phyloP scores from a whole-genome alignment of 2,113 vertebrate genomes.

The Pelobates fuscus region DNA sequence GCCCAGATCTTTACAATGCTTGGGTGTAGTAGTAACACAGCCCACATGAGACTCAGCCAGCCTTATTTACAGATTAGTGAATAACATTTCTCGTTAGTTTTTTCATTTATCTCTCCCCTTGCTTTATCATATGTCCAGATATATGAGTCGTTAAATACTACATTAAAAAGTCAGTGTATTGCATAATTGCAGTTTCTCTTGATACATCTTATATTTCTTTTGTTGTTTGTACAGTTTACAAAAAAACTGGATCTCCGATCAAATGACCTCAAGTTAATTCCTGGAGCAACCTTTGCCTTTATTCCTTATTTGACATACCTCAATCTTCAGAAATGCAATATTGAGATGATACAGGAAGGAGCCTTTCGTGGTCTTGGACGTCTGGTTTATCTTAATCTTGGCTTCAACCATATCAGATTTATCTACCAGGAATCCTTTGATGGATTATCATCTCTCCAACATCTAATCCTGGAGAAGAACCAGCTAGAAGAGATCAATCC shows the following conservation, averaged over 20 bases:
- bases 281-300: slow-evolving; percentile 70
- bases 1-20: too few species aligned
- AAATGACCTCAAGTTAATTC: slow-evolving; percentile 75
- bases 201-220: not conserved
- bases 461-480: slow-evolving; percentile 81
- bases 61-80: too few species aligned
- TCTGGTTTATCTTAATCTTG: slow-evolving; percentile 84
- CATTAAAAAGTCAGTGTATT: too few species aligned
- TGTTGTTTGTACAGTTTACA: slow-evolving; percentile 71
- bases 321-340: slow-evolving; percentile 79
- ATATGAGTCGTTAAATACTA: too few species aligned
- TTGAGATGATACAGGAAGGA: slow-evolving; percentile 82
- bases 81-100: too few species aligned
- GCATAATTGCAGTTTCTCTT: too few species aligned
- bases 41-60: too few species aligned
- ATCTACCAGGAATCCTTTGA: slow-evolving; percentile 93
- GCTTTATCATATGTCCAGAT: too few species aligned
- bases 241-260: slow-evolving; percentile 81
- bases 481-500: slow-evolving; percentile 86
- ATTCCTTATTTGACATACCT: slow-evolving; percentile 85
- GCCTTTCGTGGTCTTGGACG: slow-evolving; percentile 87
- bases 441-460: slow-evolving; percentile 81
- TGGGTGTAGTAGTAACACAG: too few species aligned
- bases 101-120: too few species aligned
- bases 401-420: slow-evolving; percentile 77